Evolutionary conservation across 2,797 vertebrate species (phyloP).

Genomic region (Eremophila alpestris): DNA sequence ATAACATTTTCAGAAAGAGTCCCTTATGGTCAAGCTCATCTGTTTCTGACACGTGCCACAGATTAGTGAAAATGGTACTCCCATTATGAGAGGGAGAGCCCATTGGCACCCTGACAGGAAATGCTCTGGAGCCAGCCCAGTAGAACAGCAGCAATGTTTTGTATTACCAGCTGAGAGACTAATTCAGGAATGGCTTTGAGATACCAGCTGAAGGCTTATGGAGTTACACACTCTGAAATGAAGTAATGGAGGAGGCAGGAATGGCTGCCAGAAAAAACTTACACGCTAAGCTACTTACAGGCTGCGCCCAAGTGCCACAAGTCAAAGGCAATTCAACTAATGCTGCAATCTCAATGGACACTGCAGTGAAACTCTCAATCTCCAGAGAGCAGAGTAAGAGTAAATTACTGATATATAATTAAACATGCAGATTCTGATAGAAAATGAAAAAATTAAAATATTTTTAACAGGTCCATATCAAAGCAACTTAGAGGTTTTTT

Average conservation of each 20-base stretch:
- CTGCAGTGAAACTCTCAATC: not conserved
- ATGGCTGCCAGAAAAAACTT: constrained; percentile 62
- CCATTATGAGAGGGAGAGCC: constrained; percentile 43
- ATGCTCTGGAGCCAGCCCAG: constrained; percentile 34
- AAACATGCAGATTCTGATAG: not conserved
- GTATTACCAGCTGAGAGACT: constrained; percentile 34
- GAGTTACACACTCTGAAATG: constrained; percentile 47
- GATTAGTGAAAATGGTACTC: constrained; percentile 37
- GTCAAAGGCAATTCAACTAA: not conserved
- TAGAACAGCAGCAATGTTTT: constrained; percentile 15
- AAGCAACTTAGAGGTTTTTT: not conserved
- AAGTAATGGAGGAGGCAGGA: constrained; percentile 50
- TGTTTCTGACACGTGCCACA: constrained; percentile 50
- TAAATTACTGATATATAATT: not conserved
- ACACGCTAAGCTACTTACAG: constrained; percentile 47
- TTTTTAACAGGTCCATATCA: not conserved
- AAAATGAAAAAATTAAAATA: not conserved
- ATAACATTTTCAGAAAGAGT: constrained; percentile 58
- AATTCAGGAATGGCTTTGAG: constrained; percentile 38
- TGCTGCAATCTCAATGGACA: not conserved
- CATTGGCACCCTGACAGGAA: constrained; percentile 64
- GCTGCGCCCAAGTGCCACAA: not conserved
- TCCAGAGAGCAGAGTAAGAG: not conserved
- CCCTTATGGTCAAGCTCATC: constrained; percentile 60
- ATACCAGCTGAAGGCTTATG: constrained; percentile 34